Base-by-base conservation (phyloP, 37 sponge, comb jelly and placozoan species). In the Ianthella basta region DNA sequence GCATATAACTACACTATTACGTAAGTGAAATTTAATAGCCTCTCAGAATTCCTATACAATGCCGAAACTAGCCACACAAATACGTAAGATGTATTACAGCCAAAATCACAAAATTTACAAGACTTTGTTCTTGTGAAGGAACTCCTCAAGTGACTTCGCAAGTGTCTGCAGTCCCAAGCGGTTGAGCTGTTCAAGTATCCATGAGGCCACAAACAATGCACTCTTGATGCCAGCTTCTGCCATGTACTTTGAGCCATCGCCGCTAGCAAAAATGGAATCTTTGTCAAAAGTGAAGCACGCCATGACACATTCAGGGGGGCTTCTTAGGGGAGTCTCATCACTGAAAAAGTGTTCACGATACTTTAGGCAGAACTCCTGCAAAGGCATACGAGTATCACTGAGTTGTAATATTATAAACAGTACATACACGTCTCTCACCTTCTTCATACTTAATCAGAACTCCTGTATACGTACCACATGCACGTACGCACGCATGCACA, bases 161-260 rank as follows among this genome's bases (percentile, higher is more conserved):
- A 90, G 25, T 5, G 82, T 73, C 25, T 19, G 30, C 23, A 86
- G 91, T 23, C 73, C 68, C 38, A 59, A 83, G 21, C 80, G 29
- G 23, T 86, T 59, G 27, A 90, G 59, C 10, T 37, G 82, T 12
- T 79, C 72, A 3, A 69, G 81, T 0, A 87, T 54, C 87, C 87
- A 87, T 4, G 69, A 55, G 30, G 84, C 87, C 80, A 91, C 83
- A 87, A 87, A 87, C 0, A 55, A 4, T 20, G 61, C 60, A 30
- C 56, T 59, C 74, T 57, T 25, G 15, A 91, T 84, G 0, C 82
- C 82, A 21, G 65, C 91, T 53, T 83, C 73, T 70, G 80, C 61
- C 24, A 91, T 81, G 1, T 36, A 16, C 77, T 80, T 27, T n/a
- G 55, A 29, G 20, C 44, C 66, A 20, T 61, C 82, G 33, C 24